Percentiles rank a stretch among this genome's conserved stretches.
Conservation (phyloP, 2,888 invertebrate genomes). For the Marasmarcha lunaedactyla region DNA sequence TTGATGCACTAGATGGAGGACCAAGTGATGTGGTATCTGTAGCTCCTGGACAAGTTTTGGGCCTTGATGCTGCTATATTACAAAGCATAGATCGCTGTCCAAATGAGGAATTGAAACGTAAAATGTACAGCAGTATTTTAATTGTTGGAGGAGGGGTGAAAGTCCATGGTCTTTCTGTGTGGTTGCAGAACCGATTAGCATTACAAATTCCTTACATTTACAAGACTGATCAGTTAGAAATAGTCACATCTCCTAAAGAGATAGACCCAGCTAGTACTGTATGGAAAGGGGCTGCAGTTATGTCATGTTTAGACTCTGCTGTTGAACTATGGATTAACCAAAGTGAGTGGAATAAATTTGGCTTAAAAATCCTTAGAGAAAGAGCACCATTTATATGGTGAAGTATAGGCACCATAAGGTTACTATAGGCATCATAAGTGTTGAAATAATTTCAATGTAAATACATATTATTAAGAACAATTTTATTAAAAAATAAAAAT, state of each 20-base stretch:
- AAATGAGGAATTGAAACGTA: slow-evolving; percentile 88
- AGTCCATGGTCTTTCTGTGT: slow-evolving; percentile 82
- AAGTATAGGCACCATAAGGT: too few species aligned
- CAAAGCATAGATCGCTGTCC: slow-evolving; percentile 92
- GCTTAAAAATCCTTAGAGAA: slow-evolving; percentile 88
- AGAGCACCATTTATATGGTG: slow-evolving; percentile 93
- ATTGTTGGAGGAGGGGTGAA: slow-evolving; percentile 94
- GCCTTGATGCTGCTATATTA: slow-evolving; percentile 90
- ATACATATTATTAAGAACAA: background rate
- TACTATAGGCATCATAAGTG: too few species aligned
- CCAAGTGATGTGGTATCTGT: slow-evolving; percentile 76
- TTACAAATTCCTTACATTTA: slow-evolving; percentile 86
- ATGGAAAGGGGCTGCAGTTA: slow-evolving; percentile 95
- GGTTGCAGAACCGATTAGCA: slow-evolving; percentile 89
- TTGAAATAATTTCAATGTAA: too few species aligned
- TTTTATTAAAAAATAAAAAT: background rate
- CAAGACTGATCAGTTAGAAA: slow-evolving; percentile 86
- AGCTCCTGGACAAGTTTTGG: slow-evolving; percentile 83
- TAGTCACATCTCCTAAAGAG: slow-evolving; percentile 91
- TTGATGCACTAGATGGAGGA: slow-evolving; percentile 71
- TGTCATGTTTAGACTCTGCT: slow-evolving; percentile 93
- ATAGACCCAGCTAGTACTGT: slow-evolving; percentile 90
- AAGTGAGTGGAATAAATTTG: slow-evolving; percentile 87
- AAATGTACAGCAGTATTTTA: slow-evolving; percentile 94
- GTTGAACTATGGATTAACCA: slow-evolving; percentile 92